These are phyloP conservation scores for Panurus biarmicus DNA, from an alignment of 2,113 vertebrate genomes.

Conservation along the genomic window DNA sequence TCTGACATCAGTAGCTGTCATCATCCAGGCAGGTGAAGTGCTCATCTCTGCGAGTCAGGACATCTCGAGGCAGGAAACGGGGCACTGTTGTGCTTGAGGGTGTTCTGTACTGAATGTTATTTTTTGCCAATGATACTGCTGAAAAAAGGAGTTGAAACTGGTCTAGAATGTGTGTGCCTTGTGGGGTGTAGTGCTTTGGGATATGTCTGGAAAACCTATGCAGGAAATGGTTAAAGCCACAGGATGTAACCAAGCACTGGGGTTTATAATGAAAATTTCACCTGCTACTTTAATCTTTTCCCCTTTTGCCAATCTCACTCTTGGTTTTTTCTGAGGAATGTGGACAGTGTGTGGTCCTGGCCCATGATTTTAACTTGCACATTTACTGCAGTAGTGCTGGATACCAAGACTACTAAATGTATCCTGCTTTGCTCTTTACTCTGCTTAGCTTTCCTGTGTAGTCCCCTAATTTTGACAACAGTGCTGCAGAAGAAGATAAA, in stretches of 20 bases:
- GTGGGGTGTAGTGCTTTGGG: background rate
- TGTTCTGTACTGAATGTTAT: background rate
- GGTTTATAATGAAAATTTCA: background rate
- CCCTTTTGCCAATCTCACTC: background rate
- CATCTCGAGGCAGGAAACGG: background rate
- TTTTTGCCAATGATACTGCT: background rate
- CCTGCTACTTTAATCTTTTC: background rate
- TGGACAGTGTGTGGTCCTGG: background rate
- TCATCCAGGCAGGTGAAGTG: background rate
- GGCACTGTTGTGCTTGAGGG: background rate
- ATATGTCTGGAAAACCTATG: background rate
- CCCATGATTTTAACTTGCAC: background rate
- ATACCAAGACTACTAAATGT: background rate
- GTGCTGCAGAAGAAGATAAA: background rate
- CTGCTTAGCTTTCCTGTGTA: background rate
- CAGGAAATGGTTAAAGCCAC: background rate
- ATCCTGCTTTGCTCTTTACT: background rate
- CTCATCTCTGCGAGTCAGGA: background rate
- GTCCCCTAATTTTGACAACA: background rate
- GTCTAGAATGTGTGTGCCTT: background rate
- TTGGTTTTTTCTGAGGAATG: background rate
- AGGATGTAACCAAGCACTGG: background rate
- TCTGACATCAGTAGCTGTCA: background rate
- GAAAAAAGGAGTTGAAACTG: background rate
- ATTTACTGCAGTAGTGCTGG: background rate